Evolutionary conservation across 2,888 invertebrate genomes (phyloP), one percentile per base, ranked within the genome.

Genomic region (Cyclophora punctaria): DNA sequence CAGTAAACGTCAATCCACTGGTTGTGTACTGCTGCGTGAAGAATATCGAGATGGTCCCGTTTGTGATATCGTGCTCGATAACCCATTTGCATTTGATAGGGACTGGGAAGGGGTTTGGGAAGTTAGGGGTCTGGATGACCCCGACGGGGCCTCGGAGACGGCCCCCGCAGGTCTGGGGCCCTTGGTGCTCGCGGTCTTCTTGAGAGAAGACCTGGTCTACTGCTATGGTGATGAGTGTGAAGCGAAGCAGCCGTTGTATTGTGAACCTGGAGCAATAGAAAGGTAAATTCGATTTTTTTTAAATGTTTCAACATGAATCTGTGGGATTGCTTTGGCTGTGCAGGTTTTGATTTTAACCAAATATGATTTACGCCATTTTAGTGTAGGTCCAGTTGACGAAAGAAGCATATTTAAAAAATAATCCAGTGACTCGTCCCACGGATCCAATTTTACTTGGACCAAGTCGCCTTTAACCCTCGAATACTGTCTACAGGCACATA

Each of bases 81-180:
- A 97, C 90, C 97, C 97, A 97, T 63, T 93, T 91, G 77, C 97
- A 97, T 62, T 91, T 91, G 55, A 96, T 93, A 7, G 97, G 97
- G 44, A 95, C 93, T 4, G 91, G 89, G 78, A 96, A 97, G 34
- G 93, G 90, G 53, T 90, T 88, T 0, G 97, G 97, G 73, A 97
- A 97, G 73, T 93, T 93, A 0, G 97, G 96, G 7, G 96, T 96
- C 57, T 93, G 92, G 47, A 97, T 92, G 49, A 92, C 82, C 42
- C 96, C 96, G 45, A 91, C 89, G 3, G 91, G 89, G 4, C 90
- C 90, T 45, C 90, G 91, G 46, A 93, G 80, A 33, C 90, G 88
- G 6, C 93, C 93, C 2, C 94, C 94, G 67, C 95, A 95, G 44
- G 78, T 73, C 54, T 86, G 81, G 3, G 83, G 83, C 2, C 81